Evolutionary conservation across 2,113 vertebrate species (phyloP).

Genomic region (Scortum barcoo): DNA sequence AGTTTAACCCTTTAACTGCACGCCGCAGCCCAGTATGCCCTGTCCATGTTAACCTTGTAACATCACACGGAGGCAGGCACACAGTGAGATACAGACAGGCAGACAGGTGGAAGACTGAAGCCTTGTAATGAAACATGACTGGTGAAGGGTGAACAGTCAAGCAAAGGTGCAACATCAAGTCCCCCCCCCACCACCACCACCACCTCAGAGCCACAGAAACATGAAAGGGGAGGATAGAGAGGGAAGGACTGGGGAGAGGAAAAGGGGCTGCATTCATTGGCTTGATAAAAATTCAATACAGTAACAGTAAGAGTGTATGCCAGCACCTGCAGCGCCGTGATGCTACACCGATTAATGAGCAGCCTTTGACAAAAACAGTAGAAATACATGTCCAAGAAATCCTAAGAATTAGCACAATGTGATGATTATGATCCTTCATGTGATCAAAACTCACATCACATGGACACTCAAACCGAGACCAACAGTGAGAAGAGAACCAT

Average conservation of each 20-base stretch:
- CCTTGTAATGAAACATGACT: constrained; percentile 76
- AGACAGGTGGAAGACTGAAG: constrained; percentile 52
- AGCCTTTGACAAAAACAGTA: not conserved
- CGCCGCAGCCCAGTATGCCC: not conserved
- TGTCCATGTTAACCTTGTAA: constrained; percentile 49
- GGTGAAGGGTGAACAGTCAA: constrained; percentile 61
- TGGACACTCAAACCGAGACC: not conserved
- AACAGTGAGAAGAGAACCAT: not conserved
- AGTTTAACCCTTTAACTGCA: constrained; percentile 39
- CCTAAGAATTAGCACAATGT: not conserved
- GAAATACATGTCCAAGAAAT: not conserved
- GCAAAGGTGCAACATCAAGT: constrained; percentile 51
- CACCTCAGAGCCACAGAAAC: constrained; percentile 38
- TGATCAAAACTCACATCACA: not conserved
- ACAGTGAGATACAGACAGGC: constrained; percentile 17
- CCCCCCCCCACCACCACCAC: not conserved
- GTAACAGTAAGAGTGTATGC: not conserved
- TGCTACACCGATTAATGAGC: not conserved
- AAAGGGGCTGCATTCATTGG: constrained; percentile 21
- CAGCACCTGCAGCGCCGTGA: not conserved
- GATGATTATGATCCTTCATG: not conserved
- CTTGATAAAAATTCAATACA: constrained; percentile 39
- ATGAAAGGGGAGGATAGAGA: constrained; percentile 40
- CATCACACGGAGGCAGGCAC: not conserved
- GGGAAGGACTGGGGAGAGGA: constrained; percentile 8